Evolutionary conservation across 2,113 vertebrate species (phyloP), one percentile per base, ranked within the genome.

Genomic region (Tringa solitaria): DNA sequence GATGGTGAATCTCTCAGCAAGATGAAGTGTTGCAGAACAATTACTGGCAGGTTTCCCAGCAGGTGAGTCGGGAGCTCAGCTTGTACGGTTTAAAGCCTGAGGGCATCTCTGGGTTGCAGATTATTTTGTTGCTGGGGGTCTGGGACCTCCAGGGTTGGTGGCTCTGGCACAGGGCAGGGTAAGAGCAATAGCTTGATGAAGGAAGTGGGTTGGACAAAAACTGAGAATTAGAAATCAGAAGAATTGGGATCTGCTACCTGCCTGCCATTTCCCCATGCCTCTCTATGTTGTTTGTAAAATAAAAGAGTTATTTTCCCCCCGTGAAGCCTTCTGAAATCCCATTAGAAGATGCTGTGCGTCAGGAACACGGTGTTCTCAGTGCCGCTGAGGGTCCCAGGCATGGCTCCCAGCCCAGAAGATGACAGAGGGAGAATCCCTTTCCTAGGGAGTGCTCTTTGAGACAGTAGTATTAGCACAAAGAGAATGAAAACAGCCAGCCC

Each of bases 291-390:
- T 51, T 77, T 68, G 39, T 48, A 28, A 77, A 79, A 45, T 23
- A 39, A 73, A 70, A 54, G 13, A 22, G 10, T 35, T 83, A 10
- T 59, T 35, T 61, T 10, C 39, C 14, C 54, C 53, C 54, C 35
- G 20, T 39, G 75, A 84, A 72, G 7, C 19, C 43, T 79, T 72
- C 81, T 73, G 56, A 81, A 57, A 60, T 77, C 46, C n/a, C 15
- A 12, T 35, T 9, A 33, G 33, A 50, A 74, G 11, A 20, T 20
- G 35, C 30, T 53, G 8, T 11, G 2, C 24, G 14, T n/a, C 45
- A 68, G n/a, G 48, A 84, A 51, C 0, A 0, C 5, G 53, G 16
- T 65, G 43, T 19, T 63, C 2, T 1, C 30, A 16, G 48, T 18
- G 21, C 23, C 1, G 2, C 26, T n/a, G 37, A 1, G 2, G 21